phyloP scores from a whole-genome alignment of 1,140 invertebrate genomes.

The Zophobas morio region DNA sequence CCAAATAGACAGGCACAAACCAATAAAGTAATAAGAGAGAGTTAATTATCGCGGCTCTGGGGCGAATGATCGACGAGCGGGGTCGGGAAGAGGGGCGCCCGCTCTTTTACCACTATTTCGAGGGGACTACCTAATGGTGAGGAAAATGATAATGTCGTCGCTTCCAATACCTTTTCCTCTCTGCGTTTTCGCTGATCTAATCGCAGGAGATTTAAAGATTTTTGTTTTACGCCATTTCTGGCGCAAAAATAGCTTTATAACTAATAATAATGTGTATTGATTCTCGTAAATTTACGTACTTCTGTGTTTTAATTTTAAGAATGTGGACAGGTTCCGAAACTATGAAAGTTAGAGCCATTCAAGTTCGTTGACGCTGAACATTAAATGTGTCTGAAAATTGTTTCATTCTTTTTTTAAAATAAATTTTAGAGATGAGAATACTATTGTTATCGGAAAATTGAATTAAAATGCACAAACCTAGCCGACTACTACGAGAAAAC shows the following conservation, averaged over 20 bases:
- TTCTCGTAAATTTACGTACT: too few relatives aligned
- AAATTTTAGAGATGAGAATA: too few relatives aligned
- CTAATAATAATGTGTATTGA: too few relatives aligned
- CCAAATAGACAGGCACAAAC: slow-evolving; percentile 66
- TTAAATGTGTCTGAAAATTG: too few relatives aligned
- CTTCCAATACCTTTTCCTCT: slow-evolving; percentile 22
- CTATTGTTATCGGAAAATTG: too few relatives aligned
- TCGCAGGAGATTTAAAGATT: slow-evolving; percentile 4
- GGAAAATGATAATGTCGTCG: slow-evolving; percentile 46
- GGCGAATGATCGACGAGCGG: slow-evolving; percentile 32
- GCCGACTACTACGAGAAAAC: too few relatives aligned
- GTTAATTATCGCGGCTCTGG: slow-evolving; percentile 62
- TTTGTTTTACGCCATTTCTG: neutral
- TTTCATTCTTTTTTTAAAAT: too few relatives aligned
- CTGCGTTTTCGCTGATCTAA: slow-evolving; percentile 1
- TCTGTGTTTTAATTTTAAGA: too few relatives aligned
- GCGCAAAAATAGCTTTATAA: neutral
- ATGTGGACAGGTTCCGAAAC: too few relatives aligned
- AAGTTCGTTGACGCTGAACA: too few relatives aligned
- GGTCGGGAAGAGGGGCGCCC: slow-evolving; percentile 28
- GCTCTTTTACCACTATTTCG: slow-evolving; percentile 39
- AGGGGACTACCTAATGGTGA: slow-evolving; percentile 47
- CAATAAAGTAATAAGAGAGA: slow-evolving; percentile 67
- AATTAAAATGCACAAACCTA: too few relatives aligned
- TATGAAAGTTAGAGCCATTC: too few relatives aligned